Conservation (phyloP, 2,113 vertebrate genomes). For the Xyrauchen texanus region DNA sequence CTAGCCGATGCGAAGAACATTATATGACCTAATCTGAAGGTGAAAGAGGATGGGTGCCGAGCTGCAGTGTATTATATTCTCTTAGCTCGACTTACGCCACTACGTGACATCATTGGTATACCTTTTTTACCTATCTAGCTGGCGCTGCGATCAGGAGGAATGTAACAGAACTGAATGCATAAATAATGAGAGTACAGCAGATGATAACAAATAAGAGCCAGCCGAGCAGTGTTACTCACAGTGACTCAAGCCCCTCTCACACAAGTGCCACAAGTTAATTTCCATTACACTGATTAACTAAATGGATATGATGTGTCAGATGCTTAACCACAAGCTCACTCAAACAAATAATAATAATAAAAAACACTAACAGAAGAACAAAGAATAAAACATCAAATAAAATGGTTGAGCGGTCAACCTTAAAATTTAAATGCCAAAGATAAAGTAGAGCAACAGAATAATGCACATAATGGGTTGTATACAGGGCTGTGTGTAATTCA, state of each 20-base stretch:
- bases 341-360: background rate
- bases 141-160: too few species aligned
- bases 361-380: conserved; percentile 35
- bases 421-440: too few species aligned
- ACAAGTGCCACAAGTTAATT: background rate
- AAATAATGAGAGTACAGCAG: background rate
- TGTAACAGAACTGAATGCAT: conserved; percentile 3
- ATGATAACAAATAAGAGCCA: conserved; percentile 3
- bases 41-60: too few species aligned
- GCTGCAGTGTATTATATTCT: too few species aligned
- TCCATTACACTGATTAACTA: conserved; percentile 28
- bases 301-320: conserved; percentile 4
- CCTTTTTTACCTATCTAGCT: too few species aligned
- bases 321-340: background rate
- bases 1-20: too few species aligned
- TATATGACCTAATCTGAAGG: too few species aligned
- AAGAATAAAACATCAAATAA: background rate
- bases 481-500: too few species aligned
- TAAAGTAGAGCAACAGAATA: too few species aligned
- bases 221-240: background rate
- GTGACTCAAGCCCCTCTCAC: conserved; percentile 29
- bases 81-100: too few species aligned
- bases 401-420: background rate
- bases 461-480: too few species aligned
- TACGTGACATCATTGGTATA: too few species aligned